Conservation (phyloP, 2,888 invertebrate species). For the Eupithecia subumbrata region DNA sequence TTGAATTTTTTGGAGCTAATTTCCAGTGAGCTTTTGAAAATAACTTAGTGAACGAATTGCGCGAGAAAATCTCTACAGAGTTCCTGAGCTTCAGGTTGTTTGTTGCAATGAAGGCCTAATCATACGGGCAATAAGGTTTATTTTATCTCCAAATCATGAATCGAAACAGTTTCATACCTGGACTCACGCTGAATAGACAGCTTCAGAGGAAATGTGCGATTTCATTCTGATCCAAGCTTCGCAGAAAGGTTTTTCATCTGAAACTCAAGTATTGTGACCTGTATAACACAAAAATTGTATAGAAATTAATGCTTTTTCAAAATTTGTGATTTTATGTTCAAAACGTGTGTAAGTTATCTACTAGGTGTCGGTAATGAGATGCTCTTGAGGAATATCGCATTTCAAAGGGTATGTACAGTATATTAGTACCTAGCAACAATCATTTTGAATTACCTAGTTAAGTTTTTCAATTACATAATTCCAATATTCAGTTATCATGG, state of each 20-base stretch:
- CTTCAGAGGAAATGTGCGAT: conserved; percentile 28
- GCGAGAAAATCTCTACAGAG: conserved; percentile 15
- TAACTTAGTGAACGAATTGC: conserved; percentile 3
- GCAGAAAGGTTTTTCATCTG: conserved; percentile 16
- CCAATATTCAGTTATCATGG: neutral
- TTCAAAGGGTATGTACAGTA: conserved; percentile 5
- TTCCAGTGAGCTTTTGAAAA: neutral
- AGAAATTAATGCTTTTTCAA: conserved; percentile 3
- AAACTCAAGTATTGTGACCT: conserved; percentile 17
- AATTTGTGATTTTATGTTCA: neutral
- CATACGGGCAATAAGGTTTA: neutral
- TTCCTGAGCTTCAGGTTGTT: conserved; percentile 7
- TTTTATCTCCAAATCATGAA: conserved; percentile 1
- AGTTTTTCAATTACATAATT: neutral
- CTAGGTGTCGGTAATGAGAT: neutral
- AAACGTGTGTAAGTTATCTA: neutral
- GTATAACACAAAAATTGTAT: neutral
- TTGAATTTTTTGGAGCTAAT: neutral
- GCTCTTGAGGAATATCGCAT: conserved; percentile 2
- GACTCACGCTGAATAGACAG: conserved; percentile 28
- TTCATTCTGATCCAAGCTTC: conserved; percentile 21
- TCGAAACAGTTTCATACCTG: conserved; percentile 28
- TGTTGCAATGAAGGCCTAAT: conserved; percentile 17
- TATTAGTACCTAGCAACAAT: neutral
- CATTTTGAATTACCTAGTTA: neutral